Evolutionary conservation across 2,113 vertebrate genomes (phyloP), one percentile per base, ranked within the genome.

Genomic region (Asarcornis scutulata): DNA sequence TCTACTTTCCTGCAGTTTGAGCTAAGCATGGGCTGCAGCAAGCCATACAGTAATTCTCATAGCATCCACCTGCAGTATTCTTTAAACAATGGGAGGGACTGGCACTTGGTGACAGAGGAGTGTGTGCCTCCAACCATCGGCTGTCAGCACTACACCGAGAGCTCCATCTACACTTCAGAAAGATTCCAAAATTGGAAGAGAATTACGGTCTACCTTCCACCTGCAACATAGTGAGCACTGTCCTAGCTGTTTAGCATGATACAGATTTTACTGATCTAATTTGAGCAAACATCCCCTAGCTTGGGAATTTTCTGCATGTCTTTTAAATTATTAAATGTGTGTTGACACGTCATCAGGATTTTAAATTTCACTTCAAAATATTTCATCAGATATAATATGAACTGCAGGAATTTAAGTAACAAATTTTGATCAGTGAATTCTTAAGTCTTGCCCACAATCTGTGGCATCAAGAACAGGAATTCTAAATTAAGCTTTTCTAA

Each of bases 1-100:
- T 99, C 99, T 4, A 99, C 99, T 32, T 99, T 99, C 96, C 94
- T 99, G 87, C 99, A 99, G 96, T 99, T 99, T 96, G 99, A 99
- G 95, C 95, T 99, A 95, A 99, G 98, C 96, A 99, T 99, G 99
- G 99, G 99, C 44, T 99, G 99, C 87, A 99, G 99, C 96, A 99
- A 99, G 87, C 98, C 98, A n/a, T 98, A 98, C 59, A 98, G 98
- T 27, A 94, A 98, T 79, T 97, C 98, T 72, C 98, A 99, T 16
- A 97, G 98, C 1, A 95, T 99, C 23, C 98, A 98, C 53, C 98
- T 99, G 86, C 99, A 99, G 95, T 99, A 98, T 88, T 99, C 99
- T 62, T 98, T 99, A 13, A 99, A 99, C 98, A 99, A 98, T 0
- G 99, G 99, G 6, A 98, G 98, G 83, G 99, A 98, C 97, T 99